A percentile compares a stretch with the other conserved stretches of the same genome.
phyloP scores from a whole-genome alignment of 2,797 vertebrate species.

The Sciurus carolinensis region DNA sequence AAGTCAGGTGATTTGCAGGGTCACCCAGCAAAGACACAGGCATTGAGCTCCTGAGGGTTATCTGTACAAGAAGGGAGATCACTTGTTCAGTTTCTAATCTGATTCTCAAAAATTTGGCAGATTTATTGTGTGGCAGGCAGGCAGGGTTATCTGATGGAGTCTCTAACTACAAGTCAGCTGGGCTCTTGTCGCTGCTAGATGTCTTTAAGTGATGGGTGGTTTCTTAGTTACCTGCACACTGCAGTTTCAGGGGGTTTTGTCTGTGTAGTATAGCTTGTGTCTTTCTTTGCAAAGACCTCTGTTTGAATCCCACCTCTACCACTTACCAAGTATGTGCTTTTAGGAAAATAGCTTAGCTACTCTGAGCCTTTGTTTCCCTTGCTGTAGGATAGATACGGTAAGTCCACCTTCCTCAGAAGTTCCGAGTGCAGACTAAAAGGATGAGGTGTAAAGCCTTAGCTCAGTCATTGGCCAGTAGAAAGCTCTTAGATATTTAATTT shows the following conservation, averaged over 20 bases:
- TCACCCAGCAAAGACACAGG: no score
- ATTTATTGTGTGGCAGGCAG: rapidly evolving
- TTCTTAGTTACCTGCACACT: background rate
- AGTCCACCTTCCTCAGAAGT: background rate
- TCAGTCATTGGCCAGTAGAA: background rate
- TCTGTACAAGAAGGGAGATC: no score
- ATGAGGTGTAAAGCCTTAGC: background rate
- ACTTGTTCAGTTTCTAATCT: background rate
- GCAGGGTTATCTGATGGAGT: rapidly evolving
- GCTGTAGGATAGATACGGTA: rapidly evolving
- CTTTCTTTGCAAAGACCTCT: background rate
- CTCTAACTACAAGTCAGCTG: background rate
- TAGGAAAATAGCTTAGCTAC: background rate
- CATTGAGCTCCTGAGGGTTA: background rate
- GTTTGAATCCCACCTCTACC: background rate
- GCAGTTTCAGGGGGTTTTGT: background rate
- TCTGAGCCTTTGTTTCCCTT: background rate
- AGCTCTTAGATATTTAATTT: background rate
- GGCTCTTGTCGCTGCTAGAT: background rate
- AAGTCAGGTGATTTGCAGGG: no score
- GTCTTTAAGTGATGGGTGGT: no score
- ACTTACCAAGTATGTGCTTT: background rate
- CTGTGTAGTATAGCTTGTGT: rapidly evolving
- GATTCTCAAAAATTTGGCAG: background rate
- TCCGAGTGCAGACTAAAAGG: background rate